Percentiles rank a stretch among this genome's conserved stretches.
Conservation (phyloP, 1,140 invertebrate species). For the Drosophila setifemur region DNA sequence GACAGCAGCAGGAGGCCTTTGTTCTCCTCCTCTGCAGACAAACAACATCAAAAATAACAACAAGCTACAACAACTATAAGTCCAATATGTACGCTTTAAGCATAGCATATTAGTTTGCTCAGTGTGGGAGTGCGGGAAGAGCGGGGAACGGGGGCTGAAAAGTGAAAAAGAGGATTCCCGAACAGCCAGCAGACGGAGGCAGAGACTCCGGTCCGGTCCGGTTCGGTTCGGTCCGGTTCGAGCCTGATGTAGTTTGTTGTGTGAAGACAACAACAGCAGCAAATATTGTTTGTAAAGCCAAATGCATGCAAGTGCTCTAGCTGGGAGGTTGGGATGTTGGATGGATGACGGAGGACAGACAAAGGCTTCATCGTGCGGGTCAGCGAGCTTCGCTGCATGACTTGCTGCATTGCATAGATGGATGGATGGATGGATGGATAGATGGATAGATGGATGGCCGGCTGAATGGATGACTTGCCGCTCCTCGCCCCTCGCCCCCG, state of each 20-base stretch:
- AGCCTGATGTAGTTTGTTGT: conserved; percentile 76
- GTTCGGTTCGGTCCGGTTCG: conserved; percentile 40
- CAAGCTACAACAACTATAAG: conserved; percentile 72
- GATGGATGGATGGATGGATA: conserved; percentile 70
- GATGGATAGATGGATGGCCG: conserved; percentile 58
- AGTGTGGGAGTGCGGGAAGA: conserved; percentile 18
- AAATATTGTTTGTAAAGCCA: conserved; percentile 78
- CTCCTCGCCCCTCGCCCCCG: neutral
- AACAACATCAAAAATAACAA: conserved; percentile 81
- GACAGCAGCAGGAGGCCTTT: conserved; percentile 75
- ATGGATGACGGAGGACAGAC: conserved; percentile 31
- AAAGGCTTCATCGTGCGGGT: conserved; percentile 77
- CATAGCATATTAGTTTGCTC: conserved; percentile 80
- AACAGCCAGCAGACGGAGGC: conserved; percentile 50
- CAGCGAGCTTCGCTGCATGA: conserved; percentile 77
- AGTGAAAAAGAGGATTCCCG: conserved; percentile 77
- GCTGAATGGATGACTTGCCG: conserved; percentile 47
- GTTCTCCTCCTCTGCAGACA: conserved; percentile 53
- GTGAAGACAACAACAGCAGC: conserved; percentile 61
- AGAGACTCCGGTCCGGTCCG: too few species aligned
- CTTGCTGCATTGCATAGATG: conserved; percentile 78
- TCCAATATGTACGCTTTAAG: conserved; percentile 81
- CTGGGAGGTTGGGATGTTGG: neutral
- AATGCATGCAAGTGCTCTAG: conserved; percentile 72
- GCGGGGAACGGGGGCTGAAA: conserved; percentile 8